Evolutionary conservation across 2,888 invertebrate species (phyloP).

Genomic region (Ophioninae sp.): DNA sequence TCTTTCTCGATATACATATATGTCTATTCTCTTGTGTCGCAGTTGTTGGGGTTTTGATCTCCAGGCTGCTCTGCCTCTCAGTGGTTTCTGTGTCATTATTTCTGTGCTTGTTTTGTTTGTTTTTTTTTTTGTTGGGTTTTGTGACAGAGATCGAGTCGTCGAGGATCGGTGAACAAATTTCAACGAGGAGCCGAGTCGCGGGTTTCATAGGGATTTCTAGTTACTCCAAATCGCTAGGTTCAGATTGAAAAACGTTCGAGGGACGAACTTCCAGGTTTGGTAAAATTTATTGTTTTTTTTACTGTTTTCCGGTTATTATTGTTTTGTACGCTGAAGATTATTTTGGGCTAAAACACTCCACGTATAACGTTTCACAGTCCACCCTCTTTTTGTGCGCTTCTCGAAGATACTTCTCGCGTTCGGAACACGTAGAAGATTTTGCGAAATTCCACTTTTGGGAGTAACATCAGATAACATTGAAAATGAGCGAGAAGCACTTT

Average conservation of each 20-base stretch:
- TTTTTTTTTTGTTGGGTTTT: constrained; percentile 9
- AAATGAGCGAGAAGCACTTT: not conserved
- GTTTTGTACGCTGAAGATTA: not conserved
- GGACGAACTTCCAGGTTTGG: not conserved
- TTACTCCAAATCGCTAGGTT: not conserved
- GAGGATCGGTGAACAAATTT: constrained; percentile 41
- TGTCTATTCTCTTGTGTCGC: constrained; percentile 31
- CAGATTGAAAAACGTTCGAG: not conserved
- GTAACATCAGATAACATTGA: not conserved
- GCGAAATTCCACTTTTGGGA: not conserved
- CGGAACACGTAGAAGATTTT: not conserved
- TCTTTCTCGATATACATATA: constrained; percentile 26
- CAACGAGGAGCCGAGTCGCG: not conserved
- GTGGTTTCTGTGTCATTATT: constrained; percentile 37
- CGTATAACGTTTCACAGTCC: not conserved
- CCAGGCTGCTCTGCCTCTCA: constrained; percentile 47
- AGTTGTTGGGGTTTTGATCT: constrained; percentile 51
- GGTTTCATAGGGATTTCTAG: not conserved
- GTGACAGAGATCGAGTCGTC: constrained; percentile 47
- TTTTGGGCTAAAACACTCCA: not conserved
- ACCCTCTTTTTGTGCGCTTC: not conserved
- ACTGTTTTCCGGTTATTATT: not conserved
- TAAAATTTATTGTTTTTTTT: not conserved
- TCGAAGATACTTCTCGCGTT: not conserved
- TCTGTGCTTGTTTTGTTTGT: constrained; percentile 9